phyloP scores from a whole-genome alignment of 2,888 invertebrate genomes.

The Drosophila flavopinicola region DNA sequence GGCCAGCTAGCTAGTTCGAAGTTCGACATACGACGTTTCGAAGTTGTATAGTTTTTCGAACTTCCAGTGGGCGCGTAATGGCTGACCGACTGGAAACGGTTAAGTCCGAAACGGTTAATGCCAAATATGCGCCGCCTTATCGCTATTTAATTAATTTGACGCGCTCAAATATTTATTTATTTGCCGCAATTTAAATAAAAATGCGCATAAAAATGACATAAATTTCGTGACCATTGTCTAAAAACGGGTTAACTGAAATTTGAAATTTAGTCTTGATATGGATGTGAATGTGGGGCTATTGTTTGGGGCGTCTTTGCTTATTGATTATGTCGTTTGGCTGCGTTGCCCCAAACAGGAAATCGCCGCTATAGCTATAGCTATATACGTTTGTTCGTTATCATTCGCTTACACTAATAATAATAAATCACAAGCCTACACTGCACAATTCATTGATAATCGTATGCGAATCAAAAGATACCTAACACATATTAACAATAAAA shows the following conservation, averaged over 20 bases:
- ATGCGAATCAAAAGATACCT: conserved; percentile 38
- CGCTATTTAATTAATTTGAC: conserved; percentile 60
- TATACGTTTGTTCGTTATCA: no score
- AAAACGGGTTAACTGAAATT: conserved; percentile 41
- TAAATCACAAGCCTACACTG: conserved; percentile 56
- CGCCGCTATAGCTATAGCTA: no score
- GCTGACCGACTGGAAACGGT: conserved; percentile 75
- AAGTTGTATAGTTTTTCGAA: conserved; percentile 36
- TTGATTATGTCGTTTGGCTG: conserved; percentile 59
- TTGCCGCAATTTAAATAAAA: conserved; percentile 35
- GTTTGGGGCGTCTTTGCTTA: conserved; percentile 33
- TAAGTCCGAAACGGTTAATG: conserved; percentile 59
- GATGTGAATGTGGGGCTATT: conserved; percentile 23
- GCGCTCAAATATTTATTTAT: conserved; percentile 43
- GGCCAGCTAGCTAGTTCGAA: conserved; percentile 39
- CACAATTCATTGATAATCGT: conserved; percentile 15
- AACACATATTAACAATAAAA: conserved; percentile 45
- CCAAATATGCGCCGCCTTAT: conserved; percentile 32
- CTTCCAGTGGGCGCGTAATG: conserved; percentile 62
- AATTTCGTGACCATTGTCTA: conserved; percentile 55
- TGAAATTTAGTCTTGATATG: conserved; percentile 15
- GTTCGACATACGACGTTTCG: conserved; percentile 59
- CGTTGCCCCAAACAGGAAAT: conserved; percentile 45
- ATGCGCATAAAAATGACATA: conserved; percentile 72
- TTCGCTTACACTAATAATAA: no score